Conservation (phyloP, 2,797 vertebrate species). For the Poecilia wingei region DNA sequence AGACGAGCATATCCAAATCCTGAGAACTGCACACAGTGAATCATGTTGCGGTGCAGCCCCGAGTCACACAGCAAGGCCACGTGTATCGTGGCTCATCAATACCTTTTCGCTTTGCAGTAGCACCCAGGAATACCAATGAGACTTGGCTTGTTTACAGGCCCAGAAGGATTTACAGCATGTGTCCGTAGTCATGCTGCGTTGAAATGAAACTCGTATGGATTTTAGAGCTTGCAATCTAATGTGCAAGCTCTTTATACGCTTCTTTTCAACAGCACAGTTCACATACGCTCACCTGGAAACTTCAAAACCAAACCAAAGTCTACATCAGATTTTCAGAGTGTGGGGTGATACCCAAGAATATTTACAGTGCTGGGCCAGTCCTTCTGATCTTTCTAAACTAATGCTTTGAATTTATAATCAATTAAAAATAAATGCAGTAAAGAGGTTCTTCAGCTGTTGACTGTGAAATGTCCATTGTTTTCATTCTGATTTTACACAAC, state of each 20-base stretch:
- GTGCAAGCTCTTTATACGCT: not conserved
- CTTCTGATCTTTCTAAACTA: not conserved
- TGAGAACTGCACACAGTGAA: slow-evolving; percentile 18
- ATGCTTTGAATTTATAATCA: not conserved
- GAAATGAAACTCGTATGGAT: slow-evolving; percentile 42
- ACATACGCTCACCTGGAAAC: not conserved
- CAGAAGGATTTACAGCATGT: slow-evolving; percentile 47
- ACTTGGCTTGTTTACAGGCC: slow-evolving; percentile 40
- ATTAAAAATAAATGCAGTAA: not conserved
- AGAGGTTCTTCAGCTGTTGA: not conserved
- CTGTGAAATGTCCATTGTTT: not conserved
- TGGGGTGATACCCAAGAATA: not conserved
- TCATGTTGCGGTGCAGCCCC: slow-evolving; percentile 14
- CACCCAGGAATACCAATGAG: slow-evolving; percentile 61
- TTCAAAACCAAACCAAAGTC: not conserved
- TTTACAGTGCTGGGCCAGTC: not conserved
- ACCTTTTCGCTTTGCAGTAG: slow-evolving; percentile 43
- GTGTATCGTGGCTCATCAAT: slow-evolving; percentile 60
- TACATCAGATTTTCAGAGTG: not conserved
- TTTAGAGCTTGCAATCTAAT: slow-evolving; percentile 19
- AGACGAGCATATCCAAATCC: slow-evolving; percentile 17
- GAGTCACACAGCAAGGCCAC: slow-evolving; percentile 59
- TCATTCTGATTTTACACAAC: slow-evolving; percentile 2
- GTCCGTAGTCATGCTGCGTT: slow-evolving; percentile 27
- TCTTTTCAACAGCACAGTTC: slow-evolving; percentile 3